These are phyloP conservation scores for Dasyurus viverrinus DNA, from an alignment of 2,113 vertebrate species.

Conservation along the genomic window DNA sequence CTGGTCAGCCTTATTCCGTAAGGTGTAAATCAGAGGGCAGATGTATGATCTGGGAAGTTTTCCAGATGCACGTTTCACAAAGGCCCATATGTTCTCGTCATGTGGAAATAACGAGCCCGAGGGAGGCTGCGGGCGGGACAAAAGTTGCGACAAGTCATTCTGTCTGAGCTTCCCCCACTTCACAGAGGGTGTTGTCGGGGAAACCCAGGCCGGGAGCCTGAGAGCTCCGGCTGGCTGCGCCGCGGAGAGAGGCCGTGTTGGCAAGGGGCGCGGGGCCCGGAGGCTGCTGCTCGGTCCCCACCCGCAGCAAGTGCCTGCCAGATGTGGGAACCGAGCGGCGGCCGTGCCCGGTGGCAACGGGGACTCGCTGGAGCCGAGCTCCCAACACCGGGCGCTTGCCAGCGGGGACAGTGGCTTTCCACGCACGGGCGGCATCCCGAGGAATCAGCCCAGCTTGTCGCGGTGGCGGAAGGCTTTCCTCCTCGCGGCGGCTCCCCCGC, in stretches of 20 bases:
- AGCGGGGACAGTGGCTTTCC: not conserved
- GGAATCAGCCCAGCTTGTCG: not conserved
- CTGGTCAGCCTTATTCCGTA: conserved; percentile 76
- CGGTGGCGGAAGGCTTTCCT: not conserved
- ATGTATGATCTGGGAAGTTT: conserved; percentile 83
- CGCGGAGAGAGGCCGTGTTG: conserved; percentile 60
- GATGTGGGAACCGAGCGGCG: conserved; percentile 36
- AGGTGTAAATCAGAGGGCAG: conserved; percentile 81
- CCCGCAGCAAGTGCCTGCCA: conserved; percentile 54
- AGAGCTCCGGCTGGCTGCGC: conserved; percentile 24
- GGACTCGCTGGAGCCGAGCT: conserved; percentile 33
- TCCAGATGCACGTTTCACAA: conserved; percentile 78
- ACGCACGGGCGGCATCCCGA: not conserved
- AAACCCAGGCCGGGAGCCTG: not conserved
- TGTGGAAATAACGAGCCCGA: conserved; percentile 59
- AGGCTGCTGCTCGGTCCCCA: conserved; percentile 25
- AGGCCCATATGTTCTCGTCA: conserved; percentile 77
- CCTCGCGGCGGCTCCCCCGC: not conserved
- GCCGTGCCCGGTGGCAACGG: not conserved
- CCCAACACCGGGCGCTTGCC: not conserved
- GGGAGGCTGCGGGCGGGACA: conserved; percentile 58
- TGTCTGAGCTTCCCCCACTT: conserved; percentile 59
- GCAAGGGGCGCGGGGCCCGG: not conserved
- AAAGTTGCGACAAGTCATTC: conserved; percentile 63
- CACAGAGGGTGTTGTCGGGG: conserved; percentile 29